Conservation (phyloP, 2,888 invertebrate species). For the Drosophila emarginata region DNA sequence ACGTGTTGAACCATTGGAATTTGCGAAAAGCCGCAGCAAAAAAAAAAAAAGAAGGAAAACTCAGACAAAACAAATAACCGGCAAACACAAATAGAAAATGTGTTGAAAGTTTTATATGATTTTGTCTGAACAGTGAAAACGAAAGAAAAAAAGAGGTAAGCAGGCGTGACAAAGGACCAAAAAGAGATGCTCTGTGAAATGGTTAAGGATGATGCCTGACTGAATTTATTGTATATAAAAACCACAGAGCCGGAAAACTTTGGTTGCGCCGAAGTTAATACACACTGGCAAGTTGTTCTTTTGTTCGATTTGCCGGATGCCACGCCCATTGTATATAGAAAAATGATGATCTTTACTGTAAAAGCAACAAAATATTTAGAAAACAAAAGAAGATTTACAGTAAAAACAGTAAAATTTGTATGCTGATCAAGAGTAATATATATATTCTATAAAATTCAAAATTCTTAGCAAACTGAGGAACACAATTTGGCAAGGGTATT, state of each 20-base stretch:
- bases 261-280: neutral
- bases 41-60: constrained; percentile 36
- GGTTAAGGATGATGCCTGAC: constrained; percentile 6
- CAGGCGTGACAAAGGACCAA: constrained; percentile 59
- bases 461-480: neutral
- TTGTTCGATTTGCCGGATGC: too few relatives aligned
- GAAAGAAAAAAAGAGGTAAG: constrained; percentile 16
- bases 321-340: too few relatives aligned
- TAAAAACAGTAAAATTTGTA: too few relatives aligned
- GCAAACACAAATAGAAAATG: constrained; percentile 59
- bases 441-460: too few relatives aligned
- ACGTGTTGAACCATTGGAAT: constrained; percentile 56
- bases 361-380: too few relatives aligned
- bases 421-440: too few relatives aligned
- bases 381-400: too few relatives aligned
- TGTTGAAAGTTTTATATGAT: constrained; percentile 59
- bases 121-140: constrained; percentile 14
- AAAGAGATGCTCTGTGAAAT: constrained; percentile 25
- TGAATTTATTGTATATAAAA: constrained; percentile 15
- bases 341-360: too few relatives aligned
- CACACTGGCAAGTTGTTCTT: neutral
- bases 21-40: constrained; percentile 42
- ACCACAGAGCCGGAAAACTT: neutral
- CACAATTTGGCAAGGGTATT: neutral
- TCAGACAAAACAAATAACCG: constrained; percentile 22